Percentiles rank a stretch among this genome's conserved stretches.
phyloP scores from a whole-genome alignment of 2,888 invertebrate genomes.

The Mythimna ferrago region DNA sequence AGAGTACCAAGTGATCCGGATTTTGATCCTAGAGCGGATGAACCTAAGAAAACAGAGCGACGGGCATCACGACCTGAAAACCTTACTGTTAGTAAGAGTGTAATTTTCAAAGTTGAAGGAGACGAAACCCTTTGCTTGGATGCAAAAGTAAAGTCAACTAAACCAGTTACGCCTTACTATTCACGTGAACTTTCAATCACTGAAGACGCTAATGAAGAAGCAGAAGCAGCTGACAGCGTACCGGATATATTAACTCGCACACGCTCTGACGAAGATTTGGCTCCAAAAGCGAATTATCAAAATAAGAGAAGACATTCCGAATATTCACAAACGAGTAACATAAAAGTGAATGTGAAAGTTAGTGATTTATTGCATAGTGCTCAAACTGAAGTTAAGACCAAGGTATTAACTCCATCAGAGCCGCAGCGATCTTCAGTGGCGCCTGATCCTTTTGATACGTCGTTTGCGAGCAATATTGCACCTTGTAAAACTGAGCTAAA shows the following conservation, averaged over 20 bases:
- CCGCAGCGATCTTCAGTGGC: slow-evolving; percentile 81
- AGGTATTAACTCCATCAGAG: slow-evolving; percentile 92
- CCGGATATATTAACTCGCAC: slow-evolving; percentile 90
- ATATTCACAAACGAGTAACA: slow-evolving; percentile 75
- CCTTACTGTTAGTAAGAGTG: slow-evolving; percentile 87
- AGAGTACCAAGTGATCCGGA: slow-evolving; percentile 93
- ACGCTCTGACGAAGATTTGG: slow-evolving; percentile 92
- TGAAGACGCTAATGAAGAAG: slow-evolving; percentile 87
- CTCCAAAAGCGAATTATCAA: slow-evolving; percentile 85
- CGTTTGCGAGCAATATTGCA: slow-evolving; percentile 94
- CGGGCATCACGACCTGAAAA: slow-evolving; percentile 92
- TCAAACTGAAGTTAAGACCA: slow-evolving; percentile 84
- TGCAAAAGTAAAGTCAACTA: slow-evolving; percentile 91
- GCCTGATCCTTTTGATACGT: slow-evolving; percentile 96
- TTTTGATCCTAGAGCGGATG: slow-evolving; percentile 95
- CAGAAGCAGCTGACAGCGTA: slow-evolving; percentile 93
- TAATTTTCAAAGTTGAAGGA: slow-evolving; percentile 88
- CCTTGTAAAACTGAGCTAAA: slow-evolving; percentile 95
- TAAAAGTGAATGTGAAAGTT: slow-evolving; percentile 73
- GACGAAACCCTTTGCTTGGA: slow-evolving; percentile 87
- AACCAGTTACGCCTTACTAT: slow-evolving; percentile 96
- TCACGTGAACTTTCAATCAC: slow-evolving; percentile 92
- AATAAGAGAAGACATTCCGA: slow-evolving; percentile 89
- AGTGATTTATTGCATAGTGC: slow-evolving; percentile 82
- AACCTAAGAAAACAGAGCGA: slow-evolving; percentile 85